Evolutionary conservation across 2,888 invertebrate species (phyloP).

Genomic region (Coremacera marginata): DNA sequence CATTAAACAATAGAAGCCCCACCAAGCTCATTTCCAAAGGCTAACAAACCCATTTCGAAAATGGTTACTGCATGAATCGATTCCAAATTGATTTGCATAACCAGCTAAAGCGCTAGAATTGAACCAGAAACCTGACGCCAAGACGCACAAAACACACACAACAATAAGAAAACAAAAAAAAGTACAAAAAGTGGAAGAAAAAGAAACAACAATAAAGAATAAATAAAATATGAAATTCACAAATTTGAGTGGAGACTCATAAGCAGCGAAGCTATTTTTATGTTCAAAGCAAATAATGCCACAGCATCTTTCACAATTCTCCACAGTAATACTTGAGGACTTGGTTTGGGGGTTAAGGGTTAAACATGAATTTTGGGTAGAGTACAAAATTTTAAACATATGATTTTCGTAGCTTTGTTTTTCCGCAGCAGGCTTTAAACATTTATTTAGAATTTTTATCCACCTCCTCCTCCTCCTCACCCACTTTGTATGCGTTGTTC

Average conservation of each 20-base stretch:
- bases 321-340: neutral
- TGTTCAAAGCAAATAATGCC: neutral
- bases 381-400: neutral
- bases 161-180: neutral
- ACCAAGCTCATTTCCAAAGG: neutral
- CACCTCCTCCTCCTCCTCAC: no score
- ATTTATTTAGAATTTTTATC: neutral
- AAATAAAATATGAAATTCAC: constrained; percentile 2
- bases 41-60: neutral
- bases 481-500: constrained; percentile 51
- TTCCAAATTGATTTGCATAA: constrained; percentile 20
- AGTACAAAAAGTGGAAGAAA: neutral
- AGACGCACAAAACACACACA: neutral
- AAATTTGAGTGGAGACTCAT: neutral
- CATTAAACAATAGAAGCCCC: neutral
- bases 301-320: neutral
- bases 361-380: neutral
- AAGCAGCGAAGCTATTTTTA: constrained; percentile 4
- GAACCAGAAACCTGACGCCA: neutral
- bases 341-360: neutral
- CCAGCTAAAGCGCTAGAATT: neutral
- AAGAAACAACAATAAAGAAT: neutral
- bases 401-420: constrained; percentile 6
- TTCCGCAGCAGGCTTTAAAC: neutral
- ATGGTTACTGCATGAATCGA: constrained; percentile 5